Evolutionary conservation across 37 sponge, comb jelly and placozoan species (phyloP).

Genomic region (Halichondria panicea): DNA sequence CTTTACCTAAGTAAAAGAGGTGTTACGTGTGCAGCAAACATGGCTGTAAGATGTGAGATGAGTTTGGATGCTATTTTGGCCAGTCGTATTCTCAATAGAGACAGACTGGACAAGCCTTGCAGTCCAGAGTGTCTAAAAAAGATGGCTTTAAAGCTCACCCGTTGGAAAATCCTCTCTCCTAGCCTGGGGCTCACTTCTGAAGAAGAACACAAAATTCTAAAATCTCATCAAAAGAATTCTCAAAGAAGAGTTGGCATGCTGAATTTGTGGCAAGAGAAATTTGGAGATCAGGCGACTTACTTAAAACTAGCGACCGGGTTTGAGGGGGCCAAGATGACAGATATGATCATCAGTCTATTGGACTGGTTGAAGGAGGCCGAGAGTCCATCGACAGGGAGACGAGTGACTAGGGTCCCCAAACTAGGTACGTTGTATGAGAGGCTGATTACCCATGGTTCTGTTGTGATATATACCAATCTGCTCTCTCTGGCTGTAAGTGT

Average conservation of each 20-base stretch:
- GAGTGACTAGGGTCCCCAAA: neutral
- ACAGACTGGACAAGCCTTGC: neutral
- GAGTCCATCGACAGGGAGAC: no score
- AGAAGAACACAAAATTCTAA: constrained; percentile 10
- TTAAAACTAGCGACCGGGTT: constrained; percentile 1
- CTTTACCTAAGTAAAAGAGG: no score
- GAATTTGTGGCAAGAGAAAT: constrained; percentile 5
- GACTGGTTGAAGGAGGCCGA: constrained; percentile 4
- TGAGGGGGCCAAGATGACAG: constrained; percentile 5
- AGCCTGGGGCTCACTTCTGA: neutral
- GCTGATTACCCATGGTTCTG: neutral
- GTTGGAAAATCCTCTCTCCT: constrained; percentile 12
- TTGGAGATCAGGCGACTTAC: constrained; percentile 11
- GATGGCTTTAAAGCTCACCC: neutral
- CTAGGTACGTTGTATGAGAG: neutral
- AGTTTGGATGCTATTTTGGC: constrained; percentile 1
- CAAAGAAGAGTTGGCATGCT: constrained; percentile 10
- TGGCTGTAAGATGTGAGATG: no score
- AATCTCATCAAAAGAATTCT: neutral
- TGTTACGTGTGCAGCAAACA: no score
- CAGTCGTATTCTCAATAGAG: neutral
- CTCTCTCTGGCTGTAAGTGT: no score
- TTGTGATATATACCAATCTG: neutral
- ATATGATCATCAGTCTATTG: neutral
- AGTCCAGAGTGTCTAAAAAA: neutral